Base-by-base conservation (phyloP, 92 coral and sea anemone genomes). In the Paragorgia papillata region DNA sequence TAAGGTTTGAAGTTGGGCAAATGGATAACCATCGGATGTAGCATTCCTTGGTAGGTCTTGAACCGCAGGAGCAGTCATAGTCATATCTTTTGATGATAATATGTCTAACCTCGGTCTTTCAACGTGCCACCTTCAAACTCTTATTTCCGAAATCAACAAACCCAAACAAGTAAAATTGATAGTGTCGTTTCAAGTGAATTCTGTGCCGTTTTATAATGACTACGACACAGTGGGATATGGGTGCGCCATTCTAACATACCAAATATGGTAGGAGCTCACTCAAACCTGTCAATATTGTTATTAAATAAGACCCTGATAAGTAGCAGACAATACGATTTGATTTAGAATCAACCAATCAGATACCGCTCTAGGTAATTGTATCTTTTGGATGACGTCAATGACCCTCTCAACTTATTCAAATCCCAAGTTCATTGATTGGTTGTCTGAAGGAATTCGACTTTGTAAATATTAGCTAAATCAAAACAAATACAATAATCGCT, bases 221-320 rank as follows among this genome's bases (percentile, higher is more conserved):
- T 19, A 53, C 50, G 21, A 32, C 78, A n/a, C 78, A 71, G 63
- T 54, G 50, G 78, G 78, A 71, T 53, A 71, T 71, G 78, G 78
- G 78, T 71, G 78, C 78, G 78, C 78, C 78, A 71, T 71, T 71
- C 78, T 71, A 30, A 1, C 50, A 71, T 37, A 71, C 78, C 78
- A 71, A 53, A 71, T 71, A 29, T 71, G 78, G 78, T 54, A 55
- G 57, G 26, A 55, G 37, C 78, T 53, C 78, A 71, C 64, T 71
- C 50, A 71, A 55, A 54, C 63, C 50, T 71, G 78, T 71, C 78
- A 71, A 71, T 35, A 24, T 28, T 71, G 78, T 71, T 71, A 69
- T 69, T 69, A n/a, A n/a, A n/a, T n/a, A 69, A 26, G 58, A 69
- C 32, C 27, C 78, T 71, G 78, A 54, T 64, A 71, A 58, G n/a